These are phyloP conservation scores for Lasioglossum marginatum DNA, from an alignment of 2,888 invertebrate species.

Conservation along the genomic window DNA sequence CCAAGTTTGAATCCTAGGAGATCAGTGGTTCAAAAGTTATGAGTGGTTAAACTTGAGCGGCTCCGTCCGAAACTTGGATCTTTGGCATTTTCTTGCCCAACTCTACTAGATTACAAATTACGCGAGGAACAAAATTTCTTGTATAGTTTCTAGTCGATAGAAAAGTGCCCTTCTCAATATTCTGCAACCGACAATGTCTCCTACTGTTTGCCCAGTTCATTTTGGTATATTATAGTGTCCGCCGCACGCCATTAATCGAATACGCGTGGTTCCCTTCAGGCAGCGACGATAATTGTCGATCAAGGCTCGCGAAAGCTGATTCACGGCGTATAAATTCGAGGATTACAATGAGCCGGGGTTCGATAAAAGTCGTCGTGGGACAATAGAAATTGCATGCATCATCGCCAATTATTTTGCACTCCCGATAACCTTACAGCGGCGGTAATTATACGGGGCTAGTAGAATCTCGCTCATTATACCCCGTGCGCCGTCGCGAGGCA, in stretches of 20 bases:
- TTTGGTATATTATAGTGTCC: background rate
- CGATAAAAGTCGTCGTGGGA: conserved; percentile 9
- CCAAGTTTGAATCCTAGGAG: no score
- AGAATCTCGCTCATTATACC: conserved; percentile 33
- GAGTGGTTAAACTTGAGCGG: no score
- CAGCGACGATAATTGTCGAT: conserved; percentile 6
- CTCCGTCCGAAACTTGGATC: no score
- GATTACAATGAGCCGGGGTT: background rate
- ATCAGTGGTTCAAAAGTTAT: no score
- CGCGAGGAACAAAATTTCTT: no score
- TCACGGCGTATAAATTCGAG: background rate
- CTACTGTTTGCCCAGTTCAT: background rate
- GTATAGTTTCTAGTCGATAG: no score
- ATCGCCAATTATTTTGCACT: conserved; percentile 41
- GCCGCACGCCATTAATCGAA: background rate
- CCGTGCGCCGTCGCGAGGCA: conserved; percentile 7
- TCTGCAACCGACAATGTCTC: background rate
- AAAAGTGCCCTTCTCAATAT: background rate
- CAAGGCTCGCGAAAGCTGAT: background rate
- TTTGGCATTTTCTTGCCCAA: no score
- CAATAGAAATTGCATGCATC: conserved; percentile 44
- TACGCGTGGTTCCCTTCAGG: background rate
- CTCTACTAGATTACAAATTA: no score
- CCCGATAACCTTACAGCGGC: conserved; percentile 25
- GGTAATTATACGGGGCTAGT: conserved; percentile 38